Evolutionary conservation across 2,113 vertebrate species (phyloP), one percentile per base, ranked within the genome.

Genomic region (Gymnocephalus cernua): DNA sequence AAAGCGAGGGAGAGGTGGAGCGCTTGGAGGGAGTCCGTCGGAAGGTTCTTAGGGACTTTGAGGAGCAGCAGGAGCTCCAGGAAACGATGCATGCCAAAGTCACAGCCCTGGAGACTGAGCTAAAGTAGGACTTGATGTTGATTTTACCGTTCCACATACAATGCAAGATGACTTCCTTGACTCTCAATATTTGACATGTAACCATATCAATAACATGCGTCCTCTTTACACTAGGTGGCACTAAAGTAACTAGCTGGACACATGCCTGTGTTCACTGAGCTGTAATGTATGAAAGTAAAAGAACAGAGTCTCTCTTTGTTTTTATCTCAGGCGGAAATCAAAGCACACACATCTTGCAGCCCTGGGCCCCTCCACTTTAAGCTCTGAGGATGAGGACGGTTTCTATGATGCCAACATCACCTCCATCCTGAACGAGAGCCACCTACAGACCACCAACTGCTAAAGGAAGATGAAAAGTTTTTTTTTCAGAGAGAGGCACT

Each of bases 1-100:
- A 98, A 86, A 96, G 96, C 0, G 98, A 99, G 89, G 95, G 96
- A 23, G 98, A 99, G 90, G 97, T 99, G 18, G 98, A 99, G 95
- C 94, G 98, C 2, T 84, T 99, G 85, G 98, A 99, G 18, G 91
- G 95, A 0, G 89, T 97, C 32, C 95, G 97, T 64, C 96, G 97
- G 83, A 99, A 99, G 90, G 92, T 95, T 1, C 94, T 97, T 72
- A 84, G 98, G 18, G 98, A 99, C 45, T 75, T 98, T 90, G 97
- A 99, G 89, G 98, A 99, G 83, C 97, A 98, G 85, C 96, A 96
- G 16, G 97, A 99, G 87, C 90, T 95, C 27, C 96, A 96, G 3
- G 97, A 98, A 58, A 95, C 95, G 15, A 95, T 97, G 61, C 96
- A 96, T 77, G 92, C 94, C 74, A 97, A 97, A 68, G 77, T 98